Base-by-base conservation (phyloP, 2,888 invertebrate genomes). In the Lacanobia oleracea region DNA sequence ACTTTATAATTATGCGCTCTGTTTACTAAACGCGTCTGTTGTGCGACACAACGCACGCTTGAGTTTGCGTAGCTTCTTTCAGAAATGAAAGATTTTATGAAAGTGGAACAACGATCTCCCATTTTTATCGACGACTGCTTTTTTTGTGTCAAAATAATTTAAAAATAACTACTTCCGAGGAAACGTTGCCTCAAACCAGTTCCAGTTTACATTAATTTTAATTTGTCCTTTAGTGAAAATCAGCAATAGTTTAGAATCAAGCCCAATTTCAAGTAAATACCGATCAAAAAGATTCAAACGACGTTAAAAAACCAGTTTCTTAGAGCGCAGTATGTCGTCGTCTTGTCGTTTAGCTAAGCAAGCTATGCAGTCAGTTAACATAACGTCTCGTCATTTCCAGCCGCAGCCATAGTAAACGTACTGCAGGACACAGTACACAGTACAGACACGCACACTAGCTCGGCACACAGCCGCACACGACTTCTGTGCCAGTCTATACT, bases 21-120 rank as follows among this genome's bases (percentile, higher is more conserved):
- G 9, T 40, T 21, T 37, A 43, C 27, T 9, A 14, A 33, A 9
- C 27, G 56, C 48, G 23, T 43, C 23, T 45, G 10, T 72, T 67
- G 61, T 65, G 50, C 70, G 50, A 50, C 8, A n/a, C 68, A 68
- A 73, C 62, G 77, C 62, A 73, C 62, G n/a, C 54, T 67, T 50
- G 21, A 27, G 27, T 2, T 3, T 27, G 27, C 27, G 27, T 27
- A n/a, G n/a, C n/a, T n/a, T n/a, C n/a, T 73, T 51, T 27, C 27
- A 18, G 50, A 48, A 37, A 45, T 14, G 33, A 57, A 5, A 10
- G 16, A 16, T 9, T 16, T 48, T 7, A 14, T 37, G 16, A 60
- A 48, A 27, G 50, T 23, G 18, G 33, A 16, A 21, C 9, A 9
- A 27, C 10, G 3, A 33, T 50, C 3, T 21, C 10, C 16, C 18